Conservation (phyloP, 92 coral and sea anemone genomes). For the Phenganax marumi region DNA sequence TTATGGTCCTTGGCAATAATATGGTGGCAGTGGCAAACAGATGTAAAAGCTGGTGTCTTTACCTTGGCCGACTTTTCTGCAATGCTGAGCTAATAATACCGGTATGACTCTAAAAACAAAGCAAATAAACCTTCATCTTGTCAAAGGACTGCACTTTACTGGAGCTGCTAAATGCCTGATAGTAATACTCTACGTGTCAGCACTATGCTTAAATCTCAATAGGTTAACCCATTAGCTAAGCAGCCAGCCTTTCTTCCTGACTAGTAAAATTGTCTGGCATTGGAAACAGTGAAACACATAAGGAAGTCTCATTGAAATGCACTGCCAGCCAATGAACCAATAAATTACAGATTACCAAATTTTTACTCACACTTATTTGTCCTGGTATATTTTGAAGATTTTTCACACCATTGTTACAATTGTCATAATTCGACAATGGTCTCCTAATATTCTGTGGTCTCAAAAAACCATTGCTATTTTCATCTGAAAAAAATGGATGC, state of each 20-base stretch:
- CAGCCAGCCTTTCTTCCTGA: too few relatives aligned
- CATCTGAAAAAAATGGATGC: not conserved
- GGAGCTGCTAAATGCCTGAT: too few relatives aligned
- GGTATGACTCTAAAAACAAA: constrained; percentile 14
- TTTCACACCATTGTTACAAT: constrained; percentile 13
- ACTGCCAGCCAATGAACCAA: too few relatives aligned
- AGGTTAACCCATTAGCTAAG: too few relatives aligned
- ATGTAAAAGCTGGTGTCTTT: not conserved
- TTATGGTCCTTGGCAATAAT: not conserved
- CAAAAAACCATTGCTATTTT: constrained; percentile 2
- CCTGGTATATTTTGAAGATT: constrained; percentile 16
- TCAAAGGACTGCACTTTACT: not conserved
- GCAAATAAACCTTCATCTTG: not conserved
- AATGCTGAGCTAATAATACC: not conserved
- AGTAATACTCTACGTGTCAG: too few relatives aligned
- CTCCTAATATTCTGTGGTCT: not conserved
- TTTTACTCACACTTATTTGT: constrained; percentile 1
- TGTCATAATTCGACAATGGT: constrained; percentile 18
- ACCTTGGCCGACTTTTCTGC: constrained; percentile 32
- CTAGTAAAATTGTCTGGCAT: too few relatives aligned
- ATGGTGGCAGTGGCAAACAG: not conserved
- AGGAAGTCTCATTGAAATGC: too few relatives aligned
- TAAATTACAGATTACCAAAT: too few relatives aligned
- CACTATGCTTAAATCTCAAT: too few relatives aligned
- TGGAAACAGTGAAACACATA: too few relatives aligned